phyloP scores from a whole-genome alignment of 2,113 vertebrate species.

The Ascaphus truei region DNA sequence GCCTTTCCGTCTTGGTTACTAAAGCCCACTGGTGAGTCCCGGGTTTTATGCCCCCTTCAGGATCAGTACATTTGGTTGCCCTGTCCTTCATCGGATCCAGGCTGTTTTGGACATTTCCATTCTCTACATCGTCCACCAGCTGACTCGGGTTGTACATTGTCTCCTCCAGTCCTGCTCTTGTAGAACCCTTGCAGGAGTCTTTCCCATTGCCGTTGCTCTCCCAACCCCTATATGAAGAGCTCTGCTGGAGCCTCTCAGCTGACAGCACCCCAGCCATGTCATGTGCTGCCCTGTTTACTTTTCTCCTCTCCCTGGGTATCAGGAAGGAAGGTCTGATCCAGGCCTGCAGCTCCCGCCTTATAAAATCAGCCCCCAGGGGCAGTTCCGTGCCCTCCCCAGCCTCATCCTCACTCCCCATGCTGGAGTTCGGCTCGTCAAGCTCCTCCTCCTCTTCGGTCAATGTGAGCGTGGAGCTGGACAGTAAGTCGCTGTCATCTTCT shows the following conservation, averaged over 20 bases:
- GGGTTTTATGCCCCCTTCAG: constrained; percentile 42
- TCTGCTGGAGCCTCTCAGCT: constrained; percentile 67
- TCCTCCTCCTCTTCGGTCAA: constrained; percentile 92
- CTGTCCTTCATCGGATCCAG: constrained; percentile 59
- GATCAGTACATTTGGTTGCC: constrained; percentile 43
- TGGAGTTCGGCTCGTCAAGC: constrained; percentile 77
- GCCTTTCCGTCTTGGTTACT: constrained; percentile 30
- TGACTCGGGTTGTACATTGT: constrained; percentile 54
- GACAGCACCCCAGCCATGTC: constrained; percentile 47
- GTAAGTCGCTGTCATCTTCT: constrained; percentile 93
- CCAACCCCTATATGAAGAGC: constrained; percentile 56
- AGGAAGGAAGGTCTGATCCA: constrained; percentile 78
- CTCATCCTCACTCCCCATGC: constrained; percentile 81
- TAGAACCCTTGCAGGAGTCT: constrained; percentile 45
- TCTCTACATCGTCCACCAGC: constrained; percentile 90
- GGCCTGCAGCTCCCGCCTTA: constrained; percentile 86
- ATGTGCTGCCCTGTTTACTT: constrained; percentile 57
- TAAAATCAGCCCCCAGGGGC: constrained; percentile 82
- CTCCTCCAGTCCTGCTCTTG: constrained; percentile 49
- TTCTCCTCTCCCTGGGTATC: constrained; percentile 72
- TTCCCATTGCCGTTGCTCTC: constrained; percentile 70
- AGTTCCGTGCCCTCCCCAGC: constrained; percentile 80
- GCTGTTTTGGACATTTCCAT: constrained; percentile 82
- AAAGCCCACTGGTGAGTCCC: constrained; percentile 34
- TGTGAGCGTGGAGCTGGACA: constrained; percentile 95